phyloP scores from a whole-genome alignment of 2,797 vertebrate genomes.

The Lacerta viridis region DNA sequence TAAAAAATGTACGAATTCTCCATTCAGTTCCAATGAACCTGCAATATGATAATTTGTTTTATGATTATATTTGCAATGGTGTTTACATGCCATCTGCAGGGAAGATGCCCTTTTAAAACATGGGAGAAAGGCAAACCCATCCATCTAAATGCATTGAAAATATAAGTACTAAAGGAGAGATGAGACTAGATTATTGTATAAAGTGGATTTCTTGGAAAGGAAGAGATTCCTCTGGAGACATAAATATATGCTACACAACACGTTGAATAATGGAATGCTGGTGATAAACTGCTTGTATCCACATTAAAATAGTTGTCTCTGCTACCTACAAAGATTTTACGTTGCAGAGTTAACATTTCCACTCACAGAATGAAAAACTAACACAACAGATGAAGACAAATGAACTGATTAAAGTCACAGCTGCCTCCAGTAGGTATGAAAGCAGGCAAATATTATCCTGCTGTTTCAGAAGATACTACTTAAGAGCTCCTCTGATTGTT shows the following conservation, averaged over 20 bases:
- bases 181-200: not conserved
- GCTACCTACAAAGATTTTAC: slow-evolving; percentile 50
- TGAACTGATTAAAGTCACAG: slow-evolving; percentile 59
- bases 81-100: slow-evolving; percentile 58
- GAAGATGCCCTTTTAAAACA: slow-evolving; percentile 52
- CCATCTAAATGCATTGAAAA: not conserved
- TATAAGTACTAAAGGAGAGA: not conserved
- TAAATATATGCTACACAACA: not conserved
- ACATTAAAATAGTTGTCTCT: slow-evolving; percentile 55
- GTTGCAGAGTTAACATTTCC: slow-evolving; percentile 51
- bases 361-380: slow-evolving; percentile 51
- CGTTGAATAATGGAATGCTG: slow-evolving; percentile 18
- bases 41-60: slow-evolving; percentile 19
- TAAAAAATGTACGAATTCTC: not conserved
- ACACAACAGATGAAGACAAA: slow-evolving; percentile 67
- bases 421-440: slow-evolving; percentile 39
- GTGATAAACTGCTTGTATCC: slow-evolving; percentile 41
- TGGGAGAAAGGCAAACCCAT: slow-evolving; percentile 19
- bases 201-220: not conserved
- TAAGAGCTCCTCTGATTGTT: not conserved
- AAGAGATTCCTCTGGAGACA: not conserved
- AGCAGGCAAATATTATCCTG: slow-evolving; percentile 50
- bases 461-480: not conserved
- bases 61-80: slow-evolving; percentile 5
- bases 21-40: slow-evolving; percentile 19